A percentile compares a stretch with the other conserved stretches of the same genome.
These are phyloP conservation scores for Formica exsecta DNA, from an alignment of 1,140 invertebrate genomes.

Conservation along the genomic window DNA sequence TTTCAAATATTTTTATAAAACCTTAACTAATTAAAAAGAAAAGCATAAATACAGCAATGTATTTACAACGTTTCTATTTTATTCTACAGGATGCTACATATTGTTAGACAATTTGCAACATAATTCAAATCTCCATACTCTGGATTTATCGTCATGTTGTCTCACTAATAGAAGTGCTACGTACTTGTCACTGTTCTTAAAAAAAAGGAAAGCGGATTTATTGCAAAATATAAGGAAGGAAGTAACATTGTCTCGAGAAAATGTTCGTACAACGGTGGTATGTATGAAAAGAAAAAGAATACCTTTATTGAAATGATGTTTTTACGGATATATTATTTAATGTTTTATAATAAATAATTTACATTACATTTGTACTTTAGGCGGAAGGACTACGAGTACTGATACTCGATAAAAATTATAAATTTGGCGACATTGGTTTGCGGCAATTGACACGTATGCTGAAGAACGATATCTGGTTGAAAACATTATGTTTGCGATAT, in stretches of 20 bases:
- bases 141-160: constrained; percentile 69
- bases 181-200: constrained; percentile 66
- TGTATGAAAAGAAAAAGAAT: neutral
- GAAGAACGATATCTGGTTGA: constrained; percentile 70
- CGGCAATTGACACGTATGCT: constrained; percentile 47
- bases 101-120: constrained; percentile 60
- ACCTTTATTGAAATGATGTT: neutral
- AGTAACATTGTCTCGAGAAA: neutral
- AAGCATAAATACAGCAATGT: neutral
- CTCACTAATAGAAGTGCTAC: constrained; percentile 63
- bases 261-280: neutral
- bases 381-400: constrained; percentile 65
- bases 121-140: constrained; percentile 41
- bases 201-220: constrained; percentile 64
- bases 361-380: constrained; percentile 43
- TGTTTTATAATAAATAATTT: neutral
- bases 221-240: constrained; percentile 63
- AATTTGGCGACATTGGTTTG: constrained; percentile 64
- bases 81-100: constrained; percentile 66
- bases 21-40: neutral
- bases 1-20: neutral
- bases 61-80: neutral
- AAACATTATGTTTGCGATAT: constrained; percentile 55
- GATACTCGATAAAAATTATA: constrained; percentile 67
- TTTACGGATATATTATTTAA: neutral